Evolutionary conservation across 2,797 vertebrate genomes (phyloP).

Genomic region (Rhinogobio ventralis): DNA sequence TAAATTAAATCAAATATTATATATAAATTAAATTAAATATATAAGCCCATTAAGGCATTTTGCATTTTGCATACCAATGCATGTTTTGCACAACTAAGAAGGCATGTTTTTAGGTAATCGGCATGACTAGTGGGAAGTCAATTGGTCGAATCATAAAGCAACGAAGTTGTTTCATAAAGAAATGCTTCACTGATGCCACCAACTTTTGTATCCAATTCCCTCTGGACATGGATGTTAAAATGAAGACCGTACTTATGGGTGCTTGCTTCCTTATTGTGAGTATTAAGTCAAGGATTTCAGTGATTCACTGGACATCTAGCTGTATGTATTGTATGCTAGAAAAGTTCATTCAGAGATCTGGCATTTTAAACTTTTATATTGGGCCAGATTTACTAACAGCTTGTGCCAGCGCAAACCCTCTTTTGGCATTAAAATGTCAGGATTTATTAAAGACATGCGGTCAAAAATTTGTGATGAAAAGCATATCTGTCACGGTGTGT

Average conservation of each 20-base stretch:
- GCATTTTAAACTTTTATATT: not conserved
- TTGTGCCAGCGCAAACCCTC: not conserved
- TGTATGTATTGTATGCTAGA: not conserved
- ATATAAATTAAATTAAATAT: no score
- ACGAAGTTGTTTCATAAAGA: constrained; percentile 86
- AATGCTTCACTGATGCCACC: constrained; percentile 86
- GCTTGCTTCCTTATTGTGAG: constrained; percentile 92
- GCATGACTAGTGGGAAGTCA: constrained; percentile 68
- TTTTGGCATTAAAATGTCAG: not conserved
- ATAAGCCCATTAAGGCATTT: not conserved
- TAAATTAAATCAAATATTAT: no score
- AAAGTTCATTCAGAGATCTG: not conserved
- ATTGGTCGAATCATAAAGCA: constrained; percentile 91
- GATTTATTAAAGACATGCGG: not conserved
- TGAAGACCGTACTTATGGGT: constrained; percentile 88
- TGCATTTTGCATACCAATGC: not conserved
- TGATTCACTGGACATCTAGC: no score
- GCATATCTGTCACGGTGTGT: not conserved
- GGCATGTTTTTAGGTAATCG: constrained; percentile 77
- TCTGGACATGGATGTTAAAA: constrained; percentile 86
- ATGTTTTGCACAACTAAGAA: not conserved
- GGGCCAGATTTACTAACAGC: not conserved
- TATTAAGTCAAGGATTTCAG: constrained; percentile 26
- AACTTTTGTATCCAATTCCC: constrained; percentile 93
- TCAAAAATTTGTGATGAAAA: not conserved